Evolutionary conservation across 2,888 invertebrate genomes (phyloP).

Genomic region (Amblyjoppa proteus): DNA sequence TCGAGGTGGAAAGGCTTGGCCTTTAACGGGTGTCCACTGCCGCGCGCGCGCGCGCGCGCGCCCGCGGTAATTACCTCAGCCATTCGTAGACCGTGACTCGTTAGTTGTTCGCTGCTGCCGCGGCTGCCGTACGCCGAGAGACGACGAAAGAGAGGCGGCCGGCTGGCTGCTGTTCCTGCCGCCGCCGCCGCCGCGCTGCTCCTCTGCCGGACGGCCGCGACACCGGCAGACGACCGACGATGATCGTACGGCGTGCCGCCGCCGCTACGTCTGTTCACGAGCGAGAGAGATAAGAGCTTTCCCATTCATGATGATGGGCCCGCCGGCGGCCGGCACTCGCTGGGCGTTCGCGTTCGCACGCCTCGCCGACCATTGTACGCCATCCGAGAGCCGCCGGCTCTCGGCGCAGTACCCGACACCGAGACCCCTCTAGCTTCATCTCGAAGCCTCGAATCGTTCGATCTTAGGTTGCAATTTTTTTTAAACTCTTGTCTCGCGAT

Average conservation of each 20-base stretch:
- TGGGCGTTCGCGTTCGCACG: conserved; percentile 74
- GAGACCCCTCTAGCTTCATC: conserved; percentile 34
- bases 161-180: conserved; percentile 35
- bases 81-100: conserved; percentile 80
- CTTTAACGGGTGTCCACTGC: conserved; percentile 76
- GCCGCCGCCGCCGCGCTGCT: conserved; percentile 5
- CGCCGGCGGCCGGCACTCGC: conserved; percentile 73
- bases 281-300: conserved; percentile 69
- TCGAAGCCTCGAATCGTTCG: conserved; percentile 18
- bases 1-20: conserved; percentile 75
- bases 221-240: conserved; percentile 46
- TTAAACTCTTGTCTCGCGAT: not conserved
- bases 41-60: conserved; percentile 3
- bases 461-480: not conserved
- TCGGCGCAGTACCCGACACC: conserved; percentile 2
- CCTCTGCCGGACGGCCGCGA: conserved; percentile 28
- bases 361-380: conserved; percentile 70
- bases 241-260: conserved; percentile 36
- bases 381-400: conserved; percentile 12
- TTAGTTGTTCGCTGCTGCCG: conserved; percentile 74
- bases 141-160: conserved; percentile 41
- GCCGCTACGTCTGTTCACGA: conserved; percentile 44
- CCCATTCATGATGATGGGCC: conserved; percentile 76
- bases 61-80: conserved; percentile 77
- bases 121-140: conserved; percentile 8